Base-by-base conservation (phyloP, 2,888 invertebrate species). In the Ectobius pallidus region DNA sequence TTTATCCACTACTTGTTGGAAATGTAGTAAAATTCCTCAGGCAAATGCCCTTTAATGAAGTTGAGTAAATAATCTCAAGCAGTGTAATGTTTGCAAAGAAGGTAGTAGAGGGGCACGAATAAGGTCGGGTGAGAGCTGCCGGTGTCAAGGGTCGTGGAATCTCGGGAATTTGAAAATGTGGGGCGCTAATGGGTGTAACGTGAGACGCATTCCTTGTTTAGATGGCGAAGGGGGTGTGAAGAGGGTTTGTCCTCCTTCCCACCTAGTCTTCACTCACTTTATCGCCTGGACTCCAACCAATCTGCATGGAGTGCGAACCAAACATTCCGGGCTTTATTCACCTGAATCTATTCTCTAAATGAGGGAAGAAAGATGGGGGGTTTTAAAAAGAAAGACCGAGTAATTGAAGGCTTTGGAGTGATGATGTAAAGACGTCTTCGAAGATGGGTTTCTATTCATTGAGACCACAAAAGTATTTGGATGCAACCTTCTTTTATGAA, bases 131-230 rank as follows among this genome's bases (percentile, higher is more conserved):
- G 20, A 20, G 65, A 16, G 18, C 34, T 20, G 18, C 7, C 9
- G 27, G 30, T 46, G 65, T 16, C 65, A 65, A 20, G 44, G 65
- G 18, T 27, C 44, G n/a, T 44, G 65, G 46, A 65, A 46, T 65
- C 65, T 65, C 16, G 30, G 46, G 65, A 65, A 65, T 65, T 65
- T 27, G 65, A 65, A 65, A 65, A 65, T 65, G 44, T 65, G 25
- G 44, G 46, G 65, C 42, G 65, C 65, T 65, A 65, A 65, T 65
- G 65, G 65, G 65, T 3, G 20, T 25, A 44, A 65, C 65, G 65
- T 65, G 65, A 65, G 65, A 44, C n/a, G 65, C 65, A 65, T 65
- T 65, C 65, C 65, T 65, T 65, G 65, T 65, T 18, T 44, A 44
- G 62, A 20, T 32, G 32, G 18, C n/a, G n/a, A n/a, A 34, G 18